These are phyloP conservation scores for Sebastes kiyomatsui DNA, from an alignment of 2,797 vertebrate species.

Conservation along the genomic window DNA sequence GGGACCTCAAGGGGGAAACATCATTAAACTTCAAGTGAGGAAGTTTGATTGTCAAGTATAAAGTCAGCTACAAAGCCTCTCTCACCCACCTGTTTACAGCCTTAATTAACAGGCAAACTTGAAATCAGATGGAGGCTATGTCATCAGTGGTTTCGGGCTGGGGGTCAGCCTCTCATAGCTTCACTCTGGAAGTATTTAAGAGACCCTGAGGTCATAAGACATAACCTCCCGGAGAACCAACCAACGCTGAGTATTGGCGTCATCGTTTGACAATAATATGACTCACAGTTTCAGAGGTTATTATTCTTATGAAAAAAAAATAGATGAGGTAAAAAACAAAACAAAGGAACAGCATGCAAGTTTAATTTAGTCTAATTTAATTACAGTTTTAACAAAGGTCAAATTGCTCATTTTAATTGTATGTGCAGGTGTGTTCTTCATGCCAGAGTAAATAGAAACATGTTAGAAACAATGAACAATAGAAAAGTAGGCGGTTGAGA, in stretches of 20 bases:
- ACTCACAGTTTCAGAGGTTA: constrained; percentile 8
- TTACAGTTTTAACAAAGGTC: constrained; percentile 14
- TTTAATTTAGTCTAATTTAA: not conserved
- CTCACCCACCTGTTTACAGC: constrained; percentile 72
- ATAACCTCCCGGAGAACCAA: constrained; percentile 32
- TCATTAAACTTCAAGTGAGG: constrained; percentile 42
- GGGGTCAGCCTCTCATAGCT: constrained; percentile 54
- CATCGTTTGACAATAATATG: constrained; percentile 22
- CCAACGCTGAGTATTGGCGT: constrained; percentile 36
- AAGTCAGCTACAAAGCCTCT: constrained; percentile 61
- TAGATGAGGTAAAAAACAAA: not conserved
- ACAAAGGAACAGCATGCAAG: not conserved
- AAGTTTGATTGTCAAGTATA: constrained; percentile 64
- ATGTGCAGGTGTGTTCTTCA: constrained; percentile 26
- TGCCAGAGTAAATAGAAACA: not conserved
- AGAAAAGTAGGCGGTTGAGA: not conserved
- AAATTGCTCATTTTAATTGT: constrained; percentile 3
- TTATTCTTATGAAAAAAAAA: constrained; percentile 31
- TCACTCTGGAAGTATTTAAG: constrained; percentile 65
- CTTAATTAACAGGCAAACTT: constrained; percentile 81
- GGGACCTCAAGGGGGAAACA: constrained; percentile 47
- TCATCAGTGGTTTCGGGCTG: constrained; percentile 50
- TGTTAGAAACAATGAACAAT: not conserved
- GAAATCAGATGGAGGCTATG: constrained; percentile 67
- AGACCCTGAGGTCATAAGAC: constrained; percentile 44